Conservation (phyloP, 2,113 vertebrate species). For the Eira barbara region DNA sequence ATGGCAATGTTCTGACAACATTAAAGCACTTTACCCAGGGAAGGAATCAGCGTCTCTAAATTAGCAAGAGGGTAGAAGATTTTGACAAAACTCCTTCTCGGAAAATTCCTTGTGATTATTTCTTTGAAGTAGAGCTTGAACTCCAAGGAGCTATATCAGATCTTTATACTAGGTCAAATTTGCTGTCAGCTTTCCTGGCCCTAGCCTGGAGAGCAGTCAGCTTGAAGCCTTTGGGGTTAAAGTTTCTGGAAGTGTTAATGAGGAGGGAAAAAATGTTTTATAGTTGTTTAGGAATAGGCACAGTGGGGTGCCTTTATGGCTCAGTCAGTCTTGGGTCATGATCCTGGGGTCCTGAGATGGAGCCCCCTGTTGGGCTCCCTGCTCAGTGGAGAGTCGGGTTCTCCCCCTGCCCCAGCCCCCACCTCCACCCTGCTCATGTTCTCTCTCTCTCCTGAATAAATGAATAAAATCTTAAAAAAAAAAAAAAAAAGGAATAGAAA, state of each 20-base stretch:
- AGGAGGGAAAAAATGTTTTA: neutral
- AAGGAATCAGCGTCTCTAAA: neutral
- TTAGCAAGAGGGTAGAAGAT: neutral
- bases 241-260: neutral
- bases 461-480: neutral
- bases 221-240: neutral
- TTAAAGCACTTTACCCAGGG: neutral
- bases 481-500: neutral
- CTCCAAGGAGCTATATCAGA: neutral
- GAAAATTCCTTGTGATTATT: conserved; percentile 9
- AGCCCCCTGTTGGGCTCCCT: neutral
- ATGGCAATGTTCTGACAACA: neutral
- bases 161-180: neutral
- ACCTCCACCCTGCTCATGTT: neutral
- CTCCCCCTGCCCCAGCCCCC: neutral
- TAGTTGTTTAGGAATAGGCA: neutral
- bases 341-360: neutral
- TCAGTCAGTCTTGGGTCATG: neutral
- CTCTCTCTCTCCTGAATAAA: neutral
- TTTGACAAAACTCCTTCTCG: neutral
- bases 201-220: neutral
- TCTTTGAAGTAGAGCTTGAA: conserved; percentile 18
- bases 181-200: neutral
- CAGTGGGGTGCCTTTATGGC: neutral
- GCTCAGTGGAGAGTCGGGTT: neutral